These are phyloP conservation scores for Peromyscus attwateri DNA, from an alignment of 2,797 vertebrate genomes.

Conservation along the genomic window DNA sequence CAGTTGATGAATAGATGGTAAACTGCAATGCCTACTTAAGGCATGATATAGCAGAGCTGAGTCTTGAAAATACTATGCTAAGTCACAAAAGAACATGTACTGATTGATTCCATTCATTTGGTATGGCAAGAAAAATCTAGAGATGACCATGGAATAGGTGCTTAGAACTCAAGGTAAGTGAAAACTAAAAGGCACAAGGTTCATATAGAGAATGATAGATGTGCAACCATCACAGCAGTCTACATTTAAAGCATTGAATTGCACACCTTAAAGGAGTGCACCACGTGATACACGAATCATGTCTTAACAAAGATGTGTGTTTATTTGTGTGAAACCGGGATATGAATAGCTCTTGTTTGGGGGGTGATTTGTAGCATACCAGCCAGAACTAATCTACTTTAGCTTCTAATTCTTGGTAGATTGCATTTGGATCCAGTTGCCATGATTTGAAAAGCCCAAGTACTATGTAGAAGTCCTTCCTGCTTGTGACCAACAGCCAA, in stretches of 20 bases:
- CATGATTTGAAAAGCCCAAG: not conserved
- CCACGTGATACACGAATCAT: not conserved
- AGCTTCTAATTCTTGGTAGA: not conserved
- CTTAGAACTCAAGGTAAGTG: not conserved
- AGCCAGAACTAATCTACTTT: not conserved
- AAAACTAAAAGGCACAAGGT: not conserved
- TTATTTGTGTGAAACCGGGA: not conserved
- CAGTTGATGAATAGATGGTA: not conserved
- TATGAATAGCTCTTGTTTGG: not conserved
- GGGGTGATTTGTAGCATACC: not conserved
- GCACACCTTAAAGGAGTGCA: not conserved
- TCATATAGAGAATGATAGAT: not conserved
- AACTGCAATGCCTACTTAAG: not conserved
- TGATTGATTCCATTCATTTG: not conserved
- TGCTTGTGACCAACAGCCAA: not conserved
- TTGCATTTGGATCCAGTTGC: not conserved
- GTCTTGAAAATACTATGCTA: not conserved
- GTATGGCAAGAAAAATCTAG: not conserved
- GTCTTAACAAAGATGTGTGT: not conserved
- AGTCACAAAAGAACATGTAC: not conserved
- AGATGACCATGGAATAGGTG: not conserved
- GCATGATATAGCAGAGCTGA: not conserved
- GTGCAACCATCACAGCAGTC: not conserved
- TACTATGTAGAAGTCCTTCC: not conserved
- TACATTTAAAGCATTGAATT: not conserved